Evolutionary conservation across 2,797 vertebrate genomes (phyloP), one percentile per base, ranked within the genome.

Genomic region (Ambastaia sidthimunki): DNA sequence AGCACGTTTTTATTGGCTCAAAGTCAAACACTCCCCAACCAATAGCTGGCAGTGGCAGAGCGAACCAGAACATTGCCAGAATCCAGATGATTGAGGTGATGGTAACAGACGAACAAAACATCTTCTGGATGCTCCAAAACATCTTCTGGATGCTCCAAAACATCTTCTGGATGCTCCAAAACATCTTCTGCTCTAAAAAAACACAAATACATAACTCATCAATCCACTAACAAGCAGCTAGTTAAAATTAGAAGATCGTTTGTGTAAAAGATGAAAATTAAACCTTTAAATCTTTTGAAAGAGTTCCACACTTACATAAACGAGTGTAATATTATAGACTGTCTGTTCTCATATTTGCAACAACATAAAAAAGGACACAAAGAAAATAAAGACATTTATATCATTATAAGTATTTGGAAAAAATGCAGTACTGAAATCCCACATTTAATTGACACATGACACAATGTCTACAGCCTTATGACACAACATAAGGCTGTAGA

Each of bases 1-100:
- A 99, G 91, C 97, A 97, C 0, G 95, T 97, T 86, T 90, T 94
- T 85, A 99, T 93, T 0, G 97, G 97, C 81, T 99, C 97, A 19
- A 97, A 98, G 89, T 96, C 94, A 3, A 97, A 98, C 82, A 93
- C 91, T 0, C 96, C 98, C 97, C 96, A 98, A 0, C 97, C 97
- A 82, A 95, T 88, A 18, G 48, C 63, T 12, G 84, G 85, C 34
- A 99, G 91, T 11, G 98, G 97, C 86, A 98, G 90, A 1, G 93
- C 85, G 0, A 97, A 89, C 98, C 98, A 98, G 89, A 97, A 96
- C 80, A 93, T 88, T 28, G 96, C 94, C 31, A 97, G 93, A 0
- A 91, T 85, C 98, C 97, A 99, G 11, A 96, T 89, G 31, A 97
- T 92, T 80, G 86, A 0, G 63, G 91, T 89, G 88, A 96, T 93